Conservation (phyloP, 2,797 vertebrate species). For the Lindbergichthys nudifrons region DNA sequence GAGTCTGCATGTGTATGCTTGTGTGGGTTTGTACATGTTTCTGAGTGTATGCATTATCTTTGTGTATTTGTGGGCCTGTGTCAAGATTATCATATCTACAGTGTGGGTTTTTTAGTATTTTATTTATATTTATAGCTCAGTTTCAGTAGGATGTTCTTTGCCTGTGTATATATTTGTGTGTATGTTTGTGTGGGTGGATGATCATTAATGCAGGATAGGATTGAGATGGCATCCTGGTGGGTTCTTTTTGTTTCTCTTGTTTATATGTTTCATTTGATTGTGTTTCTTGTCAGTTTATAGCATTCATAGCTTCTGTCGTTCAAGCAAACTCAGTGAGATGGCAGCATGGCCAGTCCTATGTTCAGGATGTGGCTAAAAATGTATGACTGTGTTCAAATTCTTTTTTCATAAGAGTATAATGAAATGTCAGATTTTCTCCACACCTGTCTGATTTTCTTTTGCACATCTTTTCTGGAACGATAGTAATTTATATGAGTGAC, state of each 20-base stretch:
- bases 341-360: neutral
- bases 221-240: neutral
- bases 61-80: neutral
- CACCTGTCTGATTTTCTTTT: neutral
- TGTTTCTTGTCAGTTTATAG: neutral
- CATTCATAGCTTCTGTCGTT: conserved; percentile 4
- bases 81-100: conserved; percentile 14
- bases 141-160: conserved; percentile 7
- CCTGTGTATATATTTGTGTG: conserved; percentile 3
- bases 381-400: neutral
- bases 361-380: neutral
- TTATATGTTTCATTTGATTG: neutral
- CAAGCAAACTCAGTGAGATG: neutral
- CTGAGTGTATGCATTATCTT: neutral
- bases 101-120: neutral
- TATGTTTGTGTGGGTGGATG: conserved; percentile 13
- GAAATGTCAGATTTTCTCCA: neutral
- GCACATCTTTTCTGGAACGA: conserved; percentile 2
- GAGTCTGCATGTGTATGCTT: conserved; percentile 33
- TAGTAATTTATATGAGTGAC: conserved; percentile 27
- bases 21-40: conserved; percentile 7
- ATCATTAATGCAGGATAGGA: conserved; percentile 6
- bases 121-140: neutral
- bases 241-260: neutral
- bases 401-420: neutral